Evolutionary conservation across 2,797 vertebrate genomes (phyloP).

Genomic region (Tachyglossus aculeatus): DNA sequence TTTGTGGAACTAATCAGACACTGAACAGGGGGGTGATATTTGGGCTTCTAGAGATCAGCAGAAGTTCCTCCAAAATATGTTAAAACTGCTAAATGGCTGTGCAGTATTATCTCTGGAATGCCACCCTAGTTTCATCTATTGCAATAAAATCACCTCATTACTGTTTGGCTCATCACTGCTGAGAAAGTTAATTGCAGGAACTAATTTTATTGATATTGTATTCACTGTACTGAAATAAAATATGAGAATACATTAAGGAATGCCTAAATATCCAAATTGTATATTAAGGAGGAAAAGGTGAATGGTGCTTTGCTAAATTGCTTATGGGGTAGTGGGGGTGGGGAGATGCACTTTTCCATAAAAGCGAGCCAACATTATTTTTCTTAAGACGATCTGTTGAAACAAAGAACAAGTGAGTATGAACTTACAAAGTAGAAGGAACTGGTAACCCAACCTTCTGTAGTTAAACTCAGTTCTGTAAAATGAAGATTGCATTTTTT

Average conservation of each 20-base stretch:
- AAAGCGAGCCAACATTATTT: too few species aligned
- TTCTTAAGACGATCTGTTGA: conserved; percentile 23
- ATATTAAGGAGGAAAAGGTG: conserved; percentile 21
- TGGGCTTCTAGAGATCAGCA: neutral
- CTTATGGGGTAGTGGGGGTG: conserved; percentile 23
- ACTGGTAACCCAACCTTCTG: neutral
- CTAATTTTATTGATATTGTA: conserved; percentile 55
- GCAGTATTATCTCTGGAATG: conserved; percentile 12
- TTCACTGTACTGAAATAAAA: conserved; percentile 63
- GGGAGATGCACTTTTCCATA: too few species aligned
- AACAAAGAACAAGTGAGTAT: neutral
- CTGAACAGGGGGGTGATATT: too few species aligned
- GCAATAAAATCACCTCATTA: conserved; percentile 30
- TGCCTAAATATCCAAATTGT: conserved; percentile 53
- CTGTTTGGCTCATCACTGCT: conserved; percentile 36
- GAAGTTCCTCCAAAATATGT: neutral
- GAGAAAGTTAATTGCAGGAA: conserved; percentile 59
- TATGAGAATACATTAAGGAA: conserved; percentile 30
- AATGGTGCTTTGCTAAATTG: conserved; percentile 31
- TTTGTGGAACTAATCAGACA: too few species aligned
- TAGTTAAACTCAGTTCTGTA: too few species aligned
- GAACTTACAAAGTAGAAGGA: conserved; percentile 35
- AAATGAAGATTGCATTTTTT: too few species aligned
- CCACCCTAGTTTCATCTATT: conserved; percentile 46
- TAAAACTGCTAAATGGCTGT: neutral